Percentiles rank a stretch among this genome's conserved stretches.
Evolutionary conservation across 2,797 vertebrate genomes (phyloP).

Genomic region (Chelon auratus): DNA sequence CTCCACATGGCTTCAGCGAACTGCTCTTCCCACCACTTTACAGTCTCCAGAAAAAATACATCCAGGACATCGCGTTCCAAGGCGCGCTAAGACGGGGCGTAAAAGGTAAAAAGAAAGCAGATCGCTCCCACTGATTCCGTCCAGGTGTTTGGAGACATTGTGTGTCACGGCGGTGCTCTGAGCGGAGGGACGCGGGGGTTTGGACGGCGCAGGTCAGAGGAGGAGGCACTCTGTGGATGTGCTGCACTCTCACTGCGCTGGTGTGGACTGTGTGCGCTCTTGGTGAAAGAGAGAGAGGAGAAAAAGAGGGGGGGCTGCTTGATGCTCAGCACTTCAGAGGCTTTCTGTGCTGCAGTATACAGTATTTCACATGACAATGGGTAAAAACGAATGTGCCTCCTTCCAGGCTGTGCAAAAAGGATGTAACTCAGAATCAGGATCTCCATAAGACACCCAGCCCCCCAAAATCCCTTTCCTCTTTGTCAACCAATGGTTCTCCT

Average conservation of each 20-base stretch:
- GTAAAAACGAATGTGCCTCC: not conserved
- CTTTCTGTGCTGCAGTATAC: constrained; percentile 4
- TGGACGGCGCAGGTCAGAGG: constrained; percentile 20
- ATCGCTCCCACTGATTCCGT: constrained; percentile 19
- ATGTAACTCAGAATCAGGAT: not conserved
- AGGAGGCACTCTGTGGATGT: constrained; percentile 18
- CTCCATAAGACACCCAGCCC: not conserved
- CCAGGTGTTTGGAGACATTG: constrained; percentile 53
- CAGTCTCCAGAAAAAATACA: constrained; percentile 52
- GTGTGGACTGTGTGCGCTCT: constrained; percentile 10
- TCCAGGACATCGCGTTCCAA: constrained; percentile 70
- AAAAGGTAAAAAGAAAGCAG: not conserved
- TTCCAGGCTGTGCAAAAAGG: not conserved
- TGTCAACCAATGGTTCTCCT: not conserved
- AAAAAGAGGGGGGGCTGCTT: not conserved
- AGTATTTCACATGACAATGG: not conserved
- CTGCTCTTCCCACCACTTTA: constrained; percentile 47
- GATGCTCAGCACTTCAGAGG: constrained; percentile 14
- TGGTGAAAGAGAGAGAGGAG: constrained; percentile 6
- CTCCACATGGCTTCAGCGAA: constrained; percentile 60
- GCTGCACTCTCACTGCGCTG: constrained; percentile 21
- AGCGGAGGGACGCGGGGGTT: constrained; percentile 4
- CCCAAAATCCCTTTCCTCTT: not conserved
- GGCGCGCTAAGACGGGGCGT: constrained; percentile 34
- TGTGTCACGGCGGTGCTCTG: not conserved